Evolutionary conservation across 1,140 invertebrate species (phyloP).

Genomic region (Drosophila baimaii): DNA sequence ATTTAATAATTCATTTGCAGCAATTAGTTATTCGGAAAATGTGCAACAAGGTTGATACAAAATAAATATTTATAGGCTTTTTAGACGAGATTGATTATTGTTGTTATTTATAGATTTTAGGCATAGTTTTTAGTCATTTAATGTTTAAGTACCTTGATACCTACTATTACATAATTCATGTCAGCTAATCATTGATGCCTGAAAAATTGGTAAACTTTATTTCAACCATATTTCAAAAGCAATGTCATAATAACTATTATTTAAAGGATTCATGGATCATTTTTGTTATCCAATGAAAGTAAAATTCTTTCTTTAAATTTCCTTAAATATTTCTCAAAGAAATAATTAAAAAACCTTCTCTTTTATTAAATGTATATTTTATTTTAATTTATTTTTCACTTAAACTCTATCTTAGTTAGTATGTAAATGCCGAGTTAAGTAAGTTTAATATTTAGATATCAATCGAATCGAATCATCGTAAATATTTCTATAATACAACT

Average conservation of each 20-base stretch:
- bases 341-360: not conserved
- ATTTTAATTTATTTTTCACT: constrained; percentile 3
- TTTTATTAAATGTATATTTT: constrained; percentile 11
- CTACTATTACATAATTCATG: not conserved
- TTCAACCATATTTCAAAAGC: not conserved
- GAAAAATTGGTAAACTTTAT: not conserved
- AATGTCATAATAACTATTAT: not conserved
- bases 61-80: constrained; percentile 20
- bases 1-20: constrained; percentile 1
- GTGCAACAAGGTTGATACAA: not conserved
- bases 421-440: constrained; percentile 37
- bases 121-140: not conserved
- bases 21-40: constrained; percentile 5
- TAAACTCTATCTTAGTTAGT: constrained; percentile 1
- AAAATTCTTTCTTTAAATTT: too few relatives aligned
- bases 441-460: constrained; percentile 27
- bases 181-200: not conserved
- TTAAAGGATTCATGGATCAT: too few relatives aligned
- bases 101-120: not conserved
- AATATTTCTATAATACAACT: constrained; percentile 72
- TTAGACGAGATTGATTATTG: not conserved
- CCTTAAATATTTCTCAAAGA: not conserved
- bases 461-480: constrained; percentile 19
- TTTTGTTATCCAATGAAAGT: too few relatives aligned
- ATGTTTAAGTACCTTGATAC: not conserved